Evolutionary conservation across 2,797 vertebrate genomes (phyloP).

Genomic region (Podarcis lilfordi): DNA sequence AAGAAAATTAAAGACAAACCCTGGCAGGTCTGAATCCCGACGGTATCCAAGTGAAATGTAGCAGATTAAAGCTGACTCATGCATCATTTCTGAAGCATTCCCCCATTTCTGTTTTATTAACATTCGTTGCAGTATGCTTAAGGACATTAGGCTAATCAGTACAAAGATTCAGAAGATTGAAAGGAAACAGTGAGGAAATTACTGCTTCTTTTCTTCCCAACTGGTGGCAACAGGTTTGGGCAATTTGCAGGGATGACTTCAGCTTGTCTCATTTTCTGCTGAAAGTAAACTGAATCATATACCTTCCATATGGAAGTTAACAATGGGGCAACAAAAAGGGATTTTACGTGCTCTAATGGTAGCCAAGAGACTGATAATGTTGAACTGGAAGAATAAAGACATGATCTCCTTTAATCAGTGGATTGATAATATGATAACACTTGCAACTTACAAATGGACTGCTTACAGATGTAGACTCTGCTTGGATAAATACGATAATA

Average conservation of each 20-base stretch:
- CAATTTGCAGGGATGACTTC: slow-evolving; percentile 2
- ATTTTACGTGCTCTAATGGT: too few species aligned
- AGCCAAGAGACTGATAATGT: too few species aligned
- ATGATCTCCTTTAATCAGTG: too few species aligned
- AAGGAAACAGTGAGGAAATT: slow-evolving; percentile 25
- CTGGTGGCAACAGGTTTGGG: slow-evolving; percentile 9
- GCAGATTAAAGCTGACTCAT: slow-evolving; percentile 56
- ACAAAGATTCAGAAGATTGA: slow-evolving; percentile 23
- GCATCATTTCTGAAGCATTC: slow-evolving; percentile 46
- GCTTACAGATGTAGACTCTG: too few species aligned
- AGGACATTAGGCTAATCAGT: slow-evolving; percentile 36
- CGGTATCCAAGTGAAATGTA: slow-evolving; percentile 46
- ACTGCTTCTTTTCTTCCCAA: slow-evolving; percentile 13
- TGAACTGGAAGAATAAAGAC: too few species aligned
- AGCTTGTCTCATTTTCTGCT: background rate
- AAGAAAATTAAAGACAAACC: slow-evolving; percentile 60
- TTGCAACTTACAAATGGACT: too few species aligned
- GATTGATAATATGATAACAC: too few species aligned
- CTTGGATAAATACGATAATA: too few species aligned
- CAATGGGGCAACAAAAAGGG: too few species aligned
- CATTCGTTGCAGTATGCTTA: slow-evolving; percentile 48
- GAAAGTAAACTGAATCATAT: background rate
- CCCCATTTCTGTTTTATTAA: slow-evolving; percentile 57
- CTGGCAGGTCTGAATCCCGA: slow-evolving; percentile 65
- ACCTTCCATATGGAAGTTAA: too few species aligned